Evolutionary conservation across 2,113 vertebrate species (phyloP), one percentile per base, ranked within the genome.

Genomic region (Calidris pugnax): DNA sequence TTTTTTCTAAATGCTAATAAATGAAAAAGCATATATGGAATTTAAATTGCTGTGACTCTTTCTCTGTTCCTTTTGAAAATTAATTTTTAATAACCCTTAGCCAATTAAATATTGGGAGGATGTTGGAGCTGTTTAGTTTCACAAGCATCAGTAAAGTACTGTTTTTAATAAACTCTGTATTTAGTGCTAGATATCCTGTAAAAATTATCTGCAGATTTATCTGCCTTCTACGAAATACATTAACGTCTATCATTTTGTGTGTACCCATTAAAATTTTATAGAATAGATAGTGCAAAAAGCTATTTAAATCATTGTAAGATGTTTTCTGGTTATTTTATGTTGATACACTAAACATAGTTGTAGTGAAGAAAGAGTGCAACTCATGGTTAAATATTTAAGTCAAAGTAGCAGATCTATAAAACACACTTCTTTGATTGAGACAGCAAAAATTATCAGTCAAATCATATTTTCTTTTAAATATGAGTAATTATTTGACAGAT

Each of bases 211-310:
- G 53, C 87, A 85, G 71, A 91, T 87, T 93, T 95, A 47, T 92
- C 43, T 67, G 74, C 77, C 27, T 94, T 93, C 75, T 92, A 64
- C 5, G 1, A 89, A 92, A 93, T 79, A 47, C 74, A 96, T 95
- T 96, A 97, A 88, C 1, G 4, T 95, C 90, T 96, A 87, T 85
- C 85, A 81, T 33, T 90, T 96, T n/a, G 23, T 94, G 73, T 95
- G 66, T 88, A 89, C 80, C 56, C 96, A 97, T 98, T 97, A 98
- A 97, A 94, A 75, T 95, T 97, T 97, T 95, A 97, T 97, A 68
- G 89, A 92, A 92, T 24, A 82, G 33, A 75, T 90, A 73, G 51
- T 94, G 41, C 59, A 95, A 94, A 95, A 96, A 95, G 88, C 79
- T 74, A 82, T 91, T 93, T 95, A 97, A 98, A 96, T 98, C 93